Base-by-base conservation (phyloP, 2,888 invertebrate species). In the Seira ritae region DNA sequence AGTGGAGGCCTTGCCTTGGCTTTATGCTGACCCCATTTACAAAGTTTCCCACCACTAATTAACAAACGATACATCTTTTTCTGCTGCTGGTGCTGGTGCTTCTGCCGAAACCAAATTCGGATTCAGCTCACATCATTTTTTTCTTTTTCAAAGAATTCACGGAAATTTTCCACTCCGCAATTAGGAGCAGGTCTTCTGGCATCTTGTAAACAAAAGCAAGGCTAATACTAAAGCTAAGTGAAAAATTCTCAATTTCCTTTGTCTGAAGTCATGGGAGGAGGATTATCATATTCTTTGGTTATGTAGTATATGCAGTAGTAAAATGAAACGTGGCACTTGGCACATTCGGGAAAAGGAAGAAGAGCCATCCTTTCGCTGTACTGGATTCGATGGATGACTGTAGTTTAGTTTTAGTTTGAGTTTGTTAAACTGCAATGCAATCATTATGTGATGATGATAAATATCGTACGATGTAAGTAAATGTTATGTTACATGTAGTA, bases 401-500 rank as follows among this genome's bases (percentile, higher is more conserved):
- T 73, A 19, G n/a, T n/a, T n/a, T 70, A 15, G 6, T 24, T 17
- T n/a, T 37, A 20, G 3, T 69, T 55, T 42, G 55, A 68, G 80
- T 74, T 80, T 80, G 80, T 80, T 74, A 73, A 73, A 73, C 80
- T 69, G 73, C 73, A 23, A 23, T 60, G 17, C 17, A 68, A 68
- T 68, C 6, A 22, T 31, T n/a, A 31, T 46, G 60, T 65, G 69
- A 70, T 77, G 1, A 60, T 60, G n/a, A 60, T 42, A 60, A n/a
- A 42, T 10, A 77, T 77, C 77, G 77, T 77, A 77, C 77, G 77
- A 77, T 77, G 50, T 68, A n/a, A n/a, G n/a, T n/a, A n/a, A n/a
- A n/a, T n/a, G n/a, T n/a, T 37, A 19, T 20, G 42, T 20, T 23
- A 22, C 22, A 50, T 70, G 55, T 12, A 4, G 17, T 42, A 23